Evolutionary conservation across 2,113 vertebrate genomes (phyloP).

Genomic region (Callithrix jacchus): DNA sequence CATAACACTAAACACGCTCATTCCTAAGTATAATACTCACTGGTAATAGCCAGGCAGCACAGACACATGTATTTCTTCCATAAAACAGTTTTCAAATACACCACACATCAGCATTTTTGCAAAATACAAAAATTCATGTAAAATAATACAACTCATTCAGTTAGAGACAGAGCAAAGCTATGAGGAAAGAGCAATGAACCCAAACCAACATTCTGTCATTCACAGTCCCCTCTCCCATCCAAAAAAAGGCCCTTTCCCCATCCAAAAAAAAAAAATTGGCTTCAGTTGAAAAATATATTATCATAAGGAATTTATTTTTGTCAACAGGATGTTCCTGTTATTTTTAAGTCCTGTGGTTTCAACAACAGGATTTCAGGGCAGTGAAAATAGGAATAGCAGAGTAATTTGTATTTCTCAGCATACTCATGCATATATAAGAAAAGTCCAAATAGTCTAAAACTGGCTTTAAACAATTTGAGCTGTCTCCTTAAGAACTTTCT

Average conservation of each 20-base stretch:
- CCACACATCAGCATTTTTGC: neutral
- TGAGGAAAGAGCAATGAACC: neutral
- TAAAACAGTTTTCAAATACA: neutral
- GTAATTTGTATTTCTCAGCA: neutral
- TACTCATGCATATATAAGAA: neutral
- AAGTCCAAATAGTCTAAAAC: neutral
- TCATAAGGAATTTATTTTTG: constrained; percentile 73
- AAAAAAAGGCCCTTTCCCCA: neutral
- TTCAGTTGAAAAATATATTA: constrained; percentile 60
- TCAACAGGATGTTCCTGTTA: constrained; percentile 79
- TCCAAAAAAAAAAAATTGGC: neutral
- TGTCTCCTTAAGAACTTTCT: neutral
- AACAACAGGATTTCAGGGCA: constrained; percentile 59
- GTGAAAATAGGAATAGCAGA: neutral
- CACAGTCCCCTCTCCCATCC: neutral
- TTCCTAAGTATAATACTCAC: neutral
- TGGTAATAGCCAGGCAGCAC: neutral
- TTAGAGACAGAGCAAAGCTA: neutral
- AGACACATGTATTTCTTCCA: neutral
- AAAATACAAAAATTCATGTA: constrained; percentile 1
- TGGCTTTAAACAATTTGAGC: neutral
- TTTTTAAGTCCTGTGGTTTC: constrained; percentile 59
- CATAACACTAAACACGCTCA: neutral
- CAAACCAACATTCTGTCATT: neutral
- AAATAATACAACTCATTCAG: neutral